phyloP scores from a whole-genome alignment of 2,888 invertebrate species.

The Bursaphelenchus okinawaensis region DNA sequence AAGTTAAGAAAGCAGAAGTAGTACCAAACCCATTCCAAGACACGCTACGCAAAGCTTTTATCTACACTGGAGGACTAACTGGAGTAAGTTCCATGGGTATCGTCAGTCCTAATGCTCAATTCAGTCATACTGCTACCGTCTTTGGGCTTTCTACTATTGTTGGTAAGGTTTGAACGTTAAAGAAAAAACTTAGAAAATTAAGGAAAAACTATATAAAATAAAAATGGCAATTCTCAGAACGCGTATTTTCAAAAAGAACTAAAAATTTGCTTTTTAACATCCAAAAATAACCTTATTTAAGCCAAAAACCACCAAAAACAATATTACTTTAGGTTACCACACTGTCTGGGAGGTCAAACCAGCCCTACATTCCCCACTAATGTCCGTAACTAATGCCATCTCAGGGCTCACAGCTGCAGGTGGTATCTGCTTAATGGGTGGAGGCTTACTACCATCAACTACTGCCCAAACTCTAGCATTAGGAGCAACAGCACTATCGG shows the following conservation, averaged over 20 bases:
- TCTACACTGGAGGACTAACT: conserved; percentile 72
- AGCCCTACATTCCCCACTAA: conserved; percentile 80
- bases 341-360: conserved; percentile 88
- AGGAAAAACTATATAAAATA: too few species aligned
- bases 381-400: conserved; percentile 87
- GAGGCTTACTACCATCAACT: conserved; percentile 62
- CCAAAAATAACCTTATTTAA: too few species aligned
- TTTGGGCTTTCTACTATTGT: conserved; percentile 76
- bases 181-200: too few species aligned
- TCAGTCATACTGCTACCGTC: conserved; percentile 80
- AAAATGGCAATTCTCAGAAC: too few species aligned
- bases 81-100: conserved; percentile 69
- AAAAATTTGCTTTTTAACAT: too few species aligned
- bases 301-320: too few species aligned
- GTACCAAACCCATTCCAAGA: conserved; percentile 68
- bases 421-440: conserved; percentile 78
- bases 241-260: too few species aligned
- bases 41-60: conserved; percentile 68
- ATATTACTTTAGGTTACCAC: conserved; percentile 77
- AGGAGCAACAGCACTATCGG: conserved; percentile 75
- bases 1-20: conserved; percentile 49
- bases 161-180: conserved; percentile 57
- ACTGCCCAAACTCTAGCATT: conserved; percentile 74
- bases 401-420: conserved; percentile 85
- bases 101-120: conserved; percentile 75